A percentile compares a stretch with the other conserved stretches of the same genome.
Evolutionary conservation across 2,797 vertebrate genomes (phyloP).

Genomic region (Coregonus ussuriensis): DNA sequence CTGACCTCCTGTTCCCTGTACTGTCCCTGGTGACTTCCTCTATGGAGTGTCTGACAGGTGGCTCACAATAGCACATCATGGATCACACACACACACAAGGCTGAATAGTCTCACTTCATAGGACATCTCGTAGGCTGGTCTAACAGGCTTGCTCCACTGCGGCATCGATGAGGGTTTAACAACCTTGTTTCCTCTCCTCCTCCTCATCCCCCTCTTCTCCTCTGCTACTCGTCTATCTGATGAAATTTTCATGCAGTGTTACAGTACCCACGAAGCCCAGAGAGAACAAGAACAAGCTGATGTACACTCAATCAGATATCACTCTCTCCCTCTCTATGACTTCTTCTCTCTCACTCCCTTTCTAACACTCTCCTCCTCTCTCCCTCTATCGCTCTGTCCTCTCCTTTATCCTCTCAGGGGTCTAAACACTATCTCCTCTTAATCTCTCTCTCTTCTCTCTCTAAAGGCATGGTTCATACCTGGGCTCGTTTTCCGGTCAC

Average conservation of each 20-base stretch:
- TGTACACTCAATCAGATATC: neutral
- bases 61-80: slow-evolving; percentile 48
- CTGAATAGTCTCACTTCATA: neutral
- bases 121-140: too few species aligned
- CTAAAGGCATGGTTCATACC: neutral
- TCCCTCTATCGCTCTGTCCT: neutral
- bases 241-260: neutral
- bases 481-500: neutral
- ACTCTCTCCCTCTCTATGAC: neutral
- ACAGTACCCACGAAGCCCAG: neutral
- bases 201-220: neutral
- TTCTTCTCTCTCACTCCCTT: slow-evolving; percentile 21
- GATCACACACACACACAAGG: slow-evolving; percentile 26
- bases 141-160: slow-evolving; percentile 19
- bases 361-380: neutral
- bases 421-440: too few species aligned
- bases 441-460: neutral
- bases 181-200: neutral
- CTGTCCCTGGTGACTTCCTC: neutral
- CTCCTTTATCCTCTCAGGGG: neutral
- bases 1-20: too few species aligned
- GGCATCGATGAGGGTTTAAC: slow-evolving; percentile 11
- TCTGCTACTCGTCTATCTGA: neutral
- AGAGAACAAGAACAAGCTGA: neutral
- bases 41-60: slow-evolving; percentile 42